Evolutionary conservation across 2,797 vertebrate genomes (phyloP), one percentile per base, ranked within the genome.

Genomic region (Premnoplex brunnescens): DNA sequence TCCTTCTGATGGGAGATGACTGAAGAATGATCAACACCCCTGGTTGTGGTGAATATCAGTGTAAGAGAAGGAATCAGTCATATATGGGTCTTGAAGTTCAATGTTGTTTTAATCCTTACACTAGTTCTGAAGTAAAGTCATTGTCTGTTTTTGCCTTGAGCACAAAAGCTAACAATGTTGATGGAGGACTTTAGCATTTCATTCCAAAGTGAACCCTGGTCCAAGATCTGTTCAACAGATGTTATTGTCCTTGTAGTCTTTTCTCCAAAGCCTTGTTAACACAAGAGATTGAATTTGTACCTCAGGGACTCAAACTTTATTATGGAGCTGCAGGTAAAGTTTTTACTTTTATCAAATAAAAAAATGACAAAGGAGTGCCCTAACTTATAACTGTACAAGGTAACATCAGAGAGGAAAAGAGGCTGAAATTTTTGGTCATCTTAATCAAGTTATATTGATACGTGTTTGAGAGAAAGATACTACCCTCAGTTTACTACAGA

Each of bases 251-350:
- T 88, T 66, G 73, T 93, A 90, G 80, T 75, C 41, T 93, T 97
- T 92, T 91, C 78, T 95, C 93, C 39, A 55, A 83, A 87, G 85
- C 21, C 75, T 93, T 87, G 68, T 96, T 93, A 96, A 94, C 72
- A 90, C 23, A 36, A 75, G 27, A 84, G 56, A 85, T 36, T 94
- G 66, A 86, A 94, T 96, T 91, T 90, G 15, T 91, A 95, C 83
- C 72, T 89, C 60, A 75, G 75, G 58, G 91, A 48, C 51, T 85
- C 88, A 85, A 91, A 84, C 39, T 89, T 92, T 94, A 91, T 94
- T 88, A 83, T 0, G 5, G 78, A 95, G 69, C 72, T 89, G 28
- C n/a, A 74, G 63, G 84, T 88, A 76, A 92, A 93, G 49, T 62
- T 95, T 59, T 85, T 84, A 89, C 75, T 93, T 82, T 85, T 56